A percentile compares a stretch with the other conserved stretches of the same genome.
Evolutionary conservation across 2,113 vertebrate species (phyloP).

Genomic region (Dipodomys ordii): DNA sequence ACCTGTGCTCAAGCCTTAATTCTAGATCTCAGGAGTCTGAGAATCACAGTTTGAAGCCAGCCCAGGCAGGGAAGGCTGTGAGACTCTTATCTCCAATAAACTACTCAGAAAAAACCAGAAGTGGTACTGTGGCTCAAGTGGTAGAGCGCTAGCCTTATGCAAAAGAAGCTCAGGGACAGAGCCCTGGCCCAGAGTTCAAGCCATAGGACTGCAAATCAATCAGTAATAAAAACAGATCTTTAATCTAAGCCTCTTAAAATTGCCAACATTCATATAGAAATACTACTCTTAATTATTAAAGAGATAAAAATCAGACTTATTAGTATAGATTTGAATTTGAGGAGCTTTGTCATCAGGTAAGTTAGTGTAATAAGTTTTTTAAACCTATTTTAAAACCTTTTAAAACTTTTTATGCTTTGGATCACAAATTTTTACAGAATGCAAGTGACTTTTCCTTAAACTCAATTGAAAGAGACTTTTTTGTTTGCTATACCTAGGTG

Average conservation of each 20-base stretch:
- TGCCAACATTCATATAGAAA: conserved; percentile 23
- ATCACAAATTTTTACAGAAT: not conserved
- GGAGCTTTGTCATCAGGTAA: conserved; percentile 16
- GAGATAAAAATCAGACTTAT: not conserved
- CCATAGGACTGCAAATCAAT: no score
- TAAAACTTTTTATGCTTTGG: not conserved
- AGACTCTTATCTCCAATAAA: no score
- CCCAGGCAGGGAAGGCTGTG: no score
- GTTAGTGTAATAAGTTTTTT: not conserved
- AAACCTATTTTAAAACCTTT: not conserved
- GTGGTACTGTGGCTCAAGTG: no score
- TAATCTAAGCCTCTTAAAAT: not conserved
- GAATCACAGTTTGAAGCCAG: no score
- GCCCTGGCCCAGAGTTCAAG: no score
- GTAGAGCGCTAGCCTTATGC: no score
- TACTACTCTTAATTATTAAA: not conserved
- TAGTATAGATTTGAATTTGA: conserved; percentile 33
- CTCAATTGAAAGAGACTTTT: not conserved
- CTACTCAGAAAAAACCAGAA: no score
- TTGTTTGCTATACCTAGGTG: not conserved
- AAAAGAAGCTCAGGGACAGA: no score
- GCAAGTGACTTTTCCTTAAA: not conserved
- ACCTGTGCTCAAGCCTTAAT: no score
- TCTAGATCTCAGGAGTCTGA: no score
- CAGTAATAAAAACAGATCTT: not conserved